These are phyloP conservation scores for Sminthurinus aureus DNA, from an alignment of 2,888 invertebrate genomes.

Conservation along the genomic window DNA sequence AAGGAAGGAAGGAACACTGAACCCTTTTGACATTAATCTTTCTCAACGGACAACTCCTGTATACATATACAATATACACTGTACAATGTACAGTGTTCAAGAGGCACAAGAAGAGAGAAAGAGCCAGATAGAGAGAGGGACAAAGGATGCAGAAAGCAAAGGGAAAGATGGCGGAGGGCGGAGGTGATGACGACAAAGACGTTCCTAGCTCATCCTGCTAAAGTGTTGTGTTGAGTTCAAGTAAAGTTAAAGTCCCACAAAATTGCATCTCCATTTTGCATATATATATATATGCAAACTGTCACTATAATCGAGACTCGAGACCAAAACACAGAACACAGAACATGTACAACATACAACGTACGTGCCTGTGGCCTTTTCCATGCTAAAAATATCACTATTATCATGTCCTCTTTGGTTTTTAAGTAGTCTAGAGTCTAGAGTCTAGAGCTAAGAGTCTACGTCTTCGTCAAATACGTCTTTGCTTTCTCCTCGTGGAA, in stretches of 20 bases:
- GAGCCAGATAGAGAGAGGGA: not conserved
- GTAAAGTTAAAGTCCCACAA: slow-evolving; percentile 19
- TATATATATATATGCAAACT: slow-evolving; percentile 22
- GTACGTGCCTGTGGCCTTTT: not conserved
- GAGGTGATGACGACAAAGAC: no score
- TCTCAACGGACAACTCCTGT: slow-evolving; percentile 32
- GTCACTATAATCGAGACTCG: not conserved
- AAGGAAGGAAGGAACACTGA: slow-evolving; percentile 19
- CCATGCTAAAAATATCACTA: not conserved
- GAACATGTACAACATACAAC: not conserved
- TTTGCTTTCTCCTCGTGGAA: not conserved
- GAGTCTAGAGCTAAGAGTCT: no score
- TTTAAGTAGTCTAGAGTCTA: no score
- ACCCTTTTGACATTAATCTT: slow-evolving; percentile 33
- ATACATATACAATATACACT: not conserved
- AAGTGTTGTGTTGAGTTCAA: slow-evolving; percentile 8
- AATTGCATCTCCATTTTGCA: slow-evolving; percentile 17
- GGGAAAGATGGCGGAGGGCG: not conserved
- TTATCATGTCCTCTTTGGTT: not conserved
- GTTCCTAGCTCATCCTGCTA: no score
- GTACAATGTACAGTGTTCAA: not conserved
- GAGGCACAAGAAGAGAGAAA: not conserved
- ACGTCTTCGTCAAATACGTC: not conserved
- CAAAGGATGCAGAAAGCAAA: not conserved
- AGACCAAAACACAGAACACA: no score